Evolutionary conservation across 2,888 invertebrate genomes (phyloP).

Genomic region (Nomada lathburiana): DNA sequence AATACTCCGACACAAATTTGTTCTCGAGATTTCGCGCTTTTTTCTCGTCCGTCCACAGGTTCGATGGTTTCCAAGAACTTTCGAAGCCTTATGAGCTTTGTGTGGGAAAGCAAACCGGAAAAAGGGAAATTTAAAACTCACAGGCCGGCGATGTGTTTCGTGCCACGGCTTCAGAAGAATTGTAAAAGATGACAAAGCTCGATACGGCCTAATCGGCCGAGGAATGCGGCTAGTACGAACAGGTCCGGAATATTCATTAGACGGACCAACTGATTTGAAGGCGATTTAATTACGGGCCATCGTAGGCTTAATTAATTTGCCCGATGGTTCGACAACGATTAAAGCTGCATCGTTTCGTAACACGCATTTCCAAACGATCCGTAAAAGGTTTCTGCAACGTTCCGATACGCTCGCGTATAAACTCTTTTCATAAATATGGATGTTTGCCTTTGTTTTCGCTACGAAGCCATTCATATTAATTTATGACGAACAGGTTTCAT

Average conservation of each 20-base stretch:
- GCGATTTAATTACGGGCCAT: conserved; percentile 79
- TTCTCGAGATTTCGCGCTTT: not conserved
- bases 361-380: conserved; percentile 14
- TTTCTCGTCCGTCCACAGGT: not conserved
- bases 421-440: conserved; percentile 19
- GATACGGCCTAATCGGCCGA: conserved; percentile 66
- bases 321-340: conserved; percentile 78
- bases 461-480: not conserved
- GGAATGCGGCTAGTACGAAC: conserved; percentile 68
- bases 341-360: conserved; percentile 62
- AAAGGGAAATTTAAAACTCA: conserved; percentile 34
- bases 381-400: conserved; percentile 20
- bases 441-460: not conserved
- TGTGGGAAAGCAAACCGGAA: conserved; percentile 11
- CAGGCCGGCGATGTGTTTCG: conserved; percentile 2
- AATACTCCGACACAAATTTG: not conserved
- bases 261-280: conserved; percentile 76
- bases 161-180: conserved; percentile 42
- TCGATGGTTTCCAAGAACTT: not conserved
- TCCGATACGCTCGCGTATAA: conserved; percentile 1
- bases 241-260: conserved; percentile 79
- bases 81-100: conserved; percentile 18
- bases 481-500: not conserved
- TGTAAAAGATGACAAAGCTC: conserved; percentile 60
- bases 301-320: conserved; percentile 80